Evolutionary conservation across 1,140 invertebrate genomes (phyloP).

Genomic region (Ceratina calcarata): DNA sequence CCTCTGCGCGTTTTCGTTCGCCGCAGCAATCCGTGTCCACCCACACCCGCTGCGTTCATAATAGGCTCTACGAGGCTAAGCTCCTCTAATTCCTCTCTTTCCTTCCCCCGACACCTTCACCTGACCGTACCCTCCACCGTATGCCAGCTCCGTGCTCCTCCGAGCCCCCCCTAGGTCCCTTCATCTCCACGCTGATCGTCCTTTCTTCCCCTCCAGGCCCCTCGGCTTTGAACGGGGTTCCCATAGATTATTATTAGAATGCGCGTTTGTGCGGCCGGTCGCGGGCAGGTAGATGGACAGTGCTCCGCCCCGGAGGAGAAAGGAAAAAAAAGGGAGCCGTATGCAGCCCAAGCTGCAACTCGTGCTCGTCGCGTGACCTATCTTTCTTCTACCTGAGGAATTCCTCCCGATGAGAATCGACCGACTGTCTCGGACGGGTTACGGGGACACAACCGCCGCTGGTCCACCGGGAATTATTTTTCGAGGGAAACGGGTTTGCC

Average conservation of each 20-base stretch:
- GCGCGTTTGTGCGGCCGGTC: conserved; percentile 68
- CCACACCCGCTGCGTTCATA: conserved; percentile 73
- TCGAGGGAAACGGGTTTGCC: conserved; percentile 51
- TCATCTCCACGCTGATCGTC: conserved; percentile 3
- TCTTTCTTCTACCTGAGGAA: conserved; percentile 62
- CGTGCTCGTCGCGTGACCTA: conserved; percentile 53
- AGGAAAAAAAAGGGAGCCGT: conserved; percentile 51
- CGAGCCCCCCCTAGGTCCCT: neutral
- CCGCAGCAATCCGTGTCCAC: conserved; percentile 58
- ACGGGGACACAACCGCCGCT: neutral
- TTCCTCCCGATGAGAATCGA: conserved; percentile 50
- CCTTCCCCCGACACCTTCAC: conserved; percentile 48
- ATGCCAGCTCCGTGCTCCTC: neutral
- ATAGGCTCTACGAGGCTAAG: conserved; percentile 71
- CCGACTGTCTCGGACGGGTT: conserved; percentile 37
- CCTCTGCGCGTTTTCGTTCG: conserved; percentile 32
- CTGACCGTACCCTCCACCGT: conserved; percentile 38
- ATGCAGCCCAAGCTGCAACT: conserved; percentile 62
- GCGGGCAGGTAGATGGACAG: conserved; percentile 77
- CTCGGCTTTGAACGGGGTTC: conserved; percentile 69
- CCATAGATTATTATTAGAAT: conserved; percentile 81
- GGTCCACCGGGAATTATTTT: conserved; percentile 47
- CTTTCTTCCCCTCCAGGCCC: conserved; percentile 25
- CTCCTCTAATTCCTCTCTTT: conserved; percentile 68
- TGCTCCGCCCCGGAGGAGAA: conserved; percentile 67